phyloP scores from a whole-genome alignment of 1,140 invertebrate genomes.

The Brachionus plicatilis region DNA sequence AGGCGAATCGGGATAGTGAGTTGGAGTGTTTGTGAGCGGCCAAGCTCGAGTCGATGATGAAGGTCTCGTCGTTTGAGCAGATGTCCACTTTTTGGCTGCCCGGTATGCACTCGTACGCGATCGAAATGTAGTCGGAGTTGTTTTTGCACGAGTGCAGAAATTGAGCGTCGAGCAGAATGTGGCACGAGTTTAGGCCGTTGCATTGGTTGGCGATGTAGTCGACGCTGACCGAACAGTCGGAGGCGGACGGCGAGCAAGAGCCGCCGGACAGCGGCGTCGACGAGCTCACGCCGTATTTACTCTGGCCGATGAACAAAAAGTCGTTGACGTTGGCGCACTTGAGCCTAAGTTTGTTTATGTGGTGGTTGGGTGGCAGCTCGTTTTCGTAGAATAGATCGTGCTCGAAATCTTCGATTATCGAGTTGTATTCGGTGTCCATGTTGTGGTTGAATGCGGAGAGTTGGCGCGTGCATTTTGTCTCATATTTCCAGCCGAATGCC shows the following conservation, averaged over 20 bases:
- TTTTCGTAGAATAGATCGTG: neutral
- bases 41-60: slow-evolving; percentile 20
- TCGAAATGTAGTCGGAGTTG: neutral
- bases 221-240: neutral
- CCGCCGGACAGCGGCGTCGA: neutral
- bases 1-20: neutral
- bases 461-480: slow-evolving; percentile 18
- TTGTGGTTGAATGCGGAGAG: neutral
- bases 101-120: slow-evolving; percentile 37
- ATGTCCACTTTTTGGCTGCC: slow-evolving; percentile 20
- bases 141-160: slow-evolving; percentile 30
- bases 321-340: slow-evolving; percentile 34
- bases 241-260: neutral
- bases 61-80: slow-evolving; percentile 29
- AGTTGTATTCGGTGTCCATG: neutral
- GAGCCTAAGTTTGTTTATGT: neutral
- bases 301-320: slow-evolving; percentile 31
- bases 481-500: neutral
- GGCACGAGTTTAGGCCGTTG: slow-evolving; percentile 9
- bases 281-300: neutral
- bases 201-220: slow-evolving; percentile 36
- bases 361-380: neutral
- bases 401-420: slow-evolving; percentile 14
- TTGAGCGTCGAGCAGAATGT: neutral
- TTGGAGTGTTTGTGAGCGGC: neutral